Evolutionary conservation across 2,113 vertebrate species (phyloP), one percentile per base, ranked within the genome.

Genomic region (Poeciliopsis occidentalis): DNA sequence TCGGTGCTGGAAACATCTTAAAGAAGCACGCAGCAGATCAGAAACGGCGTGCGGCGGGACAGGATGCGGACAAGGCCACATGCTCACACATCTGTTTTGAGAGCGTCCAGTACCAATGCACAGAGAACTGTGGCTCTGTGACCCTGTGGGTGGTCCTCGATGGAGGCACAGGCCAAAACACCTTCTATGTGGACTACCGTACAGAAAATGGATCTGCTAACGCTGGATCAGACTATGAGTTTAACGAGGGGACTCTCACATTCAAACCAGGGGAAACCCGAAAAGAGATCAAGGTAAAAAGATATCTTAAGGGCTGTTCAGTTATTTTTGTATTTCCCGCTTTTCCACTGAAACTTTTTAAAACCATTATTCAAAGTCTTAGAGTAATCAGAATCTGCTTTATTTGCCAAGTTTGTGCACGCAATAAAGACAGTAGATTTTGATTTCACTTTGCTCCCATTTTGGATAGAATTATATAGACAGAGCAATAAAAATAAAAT

Each of bases 161-260:
- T 0, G 96, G 96, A 0, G 86, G 94, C 0, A 95, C 94, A 0
- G 94, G 93, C 71, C 92, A 94, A 82, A 94, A 95, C 78, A 97
- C 96, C 0, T 97, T 97, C 91, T 96, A 96, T 44, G 96, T 98
- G 77, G 96, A 98, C 87, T 99, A 98, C 93, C 94, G 92, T 78
- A 98, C 97, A 0, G 97, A 99, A 83, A 97, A 98, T 12, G 97
- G 97, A 44, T 98, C 97, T 0, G 97, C 97, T 78, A 97, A 96
- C 75, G 96, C 97, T 0, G 97, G 97, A 1, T 94, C 95, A 0
- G 97, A 99, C 82, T 99, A 95, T 11, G 95, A 96, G 78, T 95
- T 95, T 85, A 89, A 83, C 64, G 84, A 90, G 71, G 92, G 90
- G 64, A 92, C 91, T 0, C 67, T 94, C 30, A 73, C 92, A 61